phyloP scores from a whole-genome alignment of 2,797 vertebrate species.

The Phylloscopus collybita region DNA sequence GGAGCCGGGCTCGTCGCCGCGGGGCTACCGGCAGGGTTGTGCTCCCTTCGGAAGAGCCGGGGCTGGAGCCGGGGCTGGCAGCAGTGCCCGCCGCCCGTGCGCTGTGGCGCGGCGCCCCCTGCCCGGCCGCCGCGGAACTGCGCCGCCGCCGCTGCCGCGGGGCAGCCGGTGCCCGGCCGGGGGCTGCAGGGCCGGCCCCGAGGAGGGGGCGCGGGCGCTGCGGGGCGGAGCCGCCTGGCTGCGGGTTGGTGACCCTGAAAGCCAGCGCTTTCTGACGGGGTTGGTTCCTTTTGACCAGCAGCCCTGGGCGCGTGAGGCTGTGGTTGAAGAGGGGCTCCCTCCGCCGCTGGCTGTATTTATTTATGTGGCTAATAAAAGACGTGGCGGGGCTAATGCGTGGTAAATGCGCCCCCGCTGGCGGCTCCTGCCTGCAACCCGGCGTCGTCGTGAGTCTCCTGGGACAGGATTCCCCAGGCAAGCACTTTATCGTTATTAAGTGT shows the following conservation, averaged over 20 bases:
- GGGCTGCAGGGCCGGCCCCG: not conserved
- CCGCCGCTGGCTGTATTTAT: not conserved
- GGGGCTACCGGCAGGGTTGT: rapidly evolving
- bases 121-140: not conserved
- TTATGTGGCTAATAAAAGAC: constrained; percentile 4
- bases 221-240: not conserved
- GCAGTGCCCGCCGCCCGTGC: constrained; percentile 10
- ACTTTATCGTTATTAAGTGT: not conserved
- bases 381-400: not conserved
- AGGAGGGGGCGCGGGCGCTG: not conserved
- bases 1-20: not conserved
- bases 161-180: not conserved
- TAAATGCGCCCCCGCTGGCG: not conserved
- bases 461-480: constrained; percentile 5
- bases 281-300: not conserved
- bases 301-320: not conserved
- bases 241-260: not conserved
- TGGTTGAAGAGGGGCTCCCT: not conserved
- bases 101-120: constrained; percentile 79
- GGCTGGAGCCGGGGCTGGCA: constrained; percentile 38
- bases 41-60: not conserved
- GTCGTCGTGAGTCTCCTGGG: not conserved
- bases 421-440: not conserved
- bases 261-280: not conserved
- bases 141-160: not conserved